Evolutionary conservation across 2,888 invertebrate genomes (phyloP), one percentile per base, ranked within the genome.

Genomic region (Spilosoma lubricipeda): DNA sequence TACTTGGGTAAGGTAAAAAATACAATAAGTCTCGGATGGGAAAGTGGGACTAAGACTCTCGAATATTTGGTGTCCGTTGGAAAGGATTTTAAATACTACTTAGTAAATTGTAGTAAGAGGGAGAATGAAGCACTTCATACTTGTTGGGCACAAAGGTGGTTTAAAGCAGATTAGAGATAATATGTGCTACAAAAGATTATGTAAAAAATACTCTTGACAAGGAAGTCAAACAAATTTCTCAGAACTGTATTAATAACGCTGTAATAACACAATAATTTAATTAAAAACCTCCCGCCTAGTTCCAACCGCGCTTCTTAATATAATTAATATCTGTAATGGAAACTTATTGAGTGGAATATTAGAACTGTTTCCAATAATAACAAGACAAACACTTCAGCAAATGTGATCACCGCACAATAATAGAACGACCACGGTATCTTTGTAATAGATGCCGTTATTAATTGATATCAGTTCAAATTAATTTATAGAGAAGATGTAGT

Each of bases 251-350:
- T 42, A 27, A 70, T 70, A 59, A 59, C 18, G 59, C 56, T 59
- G 9, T 59, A 70, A 70, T 59, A 39, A 23, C 30, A 52, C 48
- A 68, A 20, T 48, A 68, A 68, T 68, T 68, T 13, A 70, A 65
- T 64, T 73, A 48, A 42, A 39, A 48, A 69, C 48, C 68, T 11
- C 45, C 64, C 39, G 33, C 18, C 30, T 20, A 48, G 15, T 48
- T n/a, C 42, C 69, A 45, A 15, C 65, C 64, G 27, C 13, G 64
- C 63, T 33, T 23, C 67, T 76, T 74, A 80, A 83, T 80, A 72
- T 74, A 73, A 80, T 82, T 65, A 73, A 78, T 76, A 78, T 70
- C 30, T 67, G 71, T 82, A 82, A 85, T 82, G 77, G 75, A 74
- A 78, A 75, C 75, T 75, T 80, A 82, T 82, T 78, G 73, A 70